Percentiles rank a stretch among this genome's conserved stretches.
Conservation (phyloP, 2,113 vertebrate species). For the Gambusia holbrooki region DNA sequence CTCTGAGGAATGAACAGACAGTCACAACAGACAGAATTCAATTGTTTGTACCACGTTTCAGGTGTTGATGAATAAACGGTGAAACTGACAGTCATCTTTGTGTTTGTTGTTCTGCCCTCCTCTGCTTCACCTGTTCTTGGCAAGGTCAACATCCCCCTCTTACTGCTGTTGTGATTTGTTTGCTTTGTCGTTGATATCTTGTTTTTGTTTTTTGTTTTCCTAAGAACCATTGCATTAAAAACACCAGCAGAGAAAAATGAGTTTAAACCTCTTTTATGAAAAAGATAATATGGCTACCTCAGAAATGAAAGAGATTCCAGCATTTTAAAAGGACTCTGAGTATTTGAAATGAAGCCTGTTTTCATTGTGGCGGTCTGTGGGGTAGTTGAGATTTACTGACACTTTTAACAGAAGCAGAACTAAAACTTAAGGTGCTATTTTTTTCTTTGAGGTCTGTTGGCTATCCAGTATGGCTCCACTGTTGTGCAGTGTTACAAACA, state of each 20-base stretch:
- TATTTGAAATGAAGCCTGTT: conserved; percentile 65
- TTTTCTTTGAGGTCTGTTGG: conserved; percentile 71
- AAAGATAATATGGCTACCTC: conserved; percentile 80
- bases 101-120: conserved; percentile 78
- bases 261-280: conserved; percentile 75
- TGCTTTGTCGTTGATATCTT: conserved; percentile 47
- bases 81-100: conserved; percentile 86
- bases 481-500: conserved; percentile 60
- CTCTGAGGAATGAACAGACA: conserved; percentile 81
- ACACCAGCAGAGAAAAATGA: conserved; percentile 78
- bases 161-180: conserved; percentile 41
- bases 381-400: conserved; percentile 39
- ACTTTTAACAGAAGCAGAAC: conserved; percentile 66
- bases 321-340: conserved; percentile 53
- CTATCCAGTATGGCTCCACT: conserved; percentile 49
- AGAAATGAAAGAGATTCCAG: conserved; percentile 67
- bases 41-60: conserved; percentile 84
- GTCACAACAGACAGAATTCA: conserved; percentile 77
- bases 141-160: conserved; percentile 24
- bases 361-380: conserved; percentile 29
- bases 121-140: conserved; percentile 31
- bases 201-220: conserved; percentile 44
- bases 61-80: conserved; percentile 88
- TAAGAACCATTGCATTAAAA: conserved; percentile 72
- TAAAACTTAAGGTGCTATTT: conserved; percentile 77